Conservation (phyloP, 2,113 vertebrate genomes). For the Montifringilla adamsi region DNA sequence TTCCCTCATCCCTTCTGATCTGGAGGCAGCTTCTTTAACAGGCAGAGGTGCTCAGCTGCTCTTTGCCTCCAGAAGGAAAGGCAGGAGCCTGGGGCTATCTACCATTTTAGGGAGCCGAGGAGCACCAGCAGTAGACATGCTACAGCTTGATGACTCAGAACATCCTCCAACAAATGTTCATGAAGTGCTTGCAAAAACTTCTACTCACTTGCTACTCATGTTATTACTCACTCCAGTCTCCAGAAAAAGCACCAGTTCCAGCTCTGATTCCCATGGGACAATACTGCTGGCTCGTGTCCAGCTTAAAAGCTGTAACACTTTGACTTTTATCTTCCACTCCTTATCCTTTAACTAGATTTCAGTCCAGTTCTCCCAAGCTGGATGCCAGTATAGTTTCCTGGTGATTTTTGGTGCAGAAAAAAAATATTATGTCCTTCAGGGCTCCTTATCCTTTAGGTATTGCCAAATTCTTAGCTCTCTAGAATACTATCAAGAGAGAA, state of each 20-base stretch:
- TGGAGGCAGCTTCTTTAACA: background rate
- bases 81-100: rapidly evolving
- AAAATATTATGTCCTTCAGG: background rate
- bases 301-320: background rate
- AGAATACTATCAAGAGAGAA: background rate
- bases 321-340: background rate
- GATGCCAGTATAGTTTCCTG: background rate
- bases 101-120: background rate
- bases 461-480: background rate
- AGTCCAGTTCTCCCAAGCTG: background rate
- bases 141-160: background rate
- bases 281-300: background rate
- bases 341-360: background rate
- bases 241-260: background rate
- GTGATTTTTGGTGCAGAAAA: background rate
- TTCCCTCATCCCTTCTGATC: background rate
- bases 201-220: too few species aligned
- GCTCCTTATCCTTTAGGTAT: background rate
- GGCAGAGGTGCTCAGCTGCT: background rate
- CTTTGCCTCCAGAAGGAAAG: background rate
- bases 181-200: background rate
- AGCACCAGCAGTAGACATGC: background rate
- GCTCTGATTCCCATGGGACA: background rate
- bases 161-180: background rate
- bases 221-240: background rate